These are phyloP conservation scores for Lordiphosa stackelbergi DNA, from an alignment of 1,140 invertebrate genomes.

Conservation along the genomic window DNA sequence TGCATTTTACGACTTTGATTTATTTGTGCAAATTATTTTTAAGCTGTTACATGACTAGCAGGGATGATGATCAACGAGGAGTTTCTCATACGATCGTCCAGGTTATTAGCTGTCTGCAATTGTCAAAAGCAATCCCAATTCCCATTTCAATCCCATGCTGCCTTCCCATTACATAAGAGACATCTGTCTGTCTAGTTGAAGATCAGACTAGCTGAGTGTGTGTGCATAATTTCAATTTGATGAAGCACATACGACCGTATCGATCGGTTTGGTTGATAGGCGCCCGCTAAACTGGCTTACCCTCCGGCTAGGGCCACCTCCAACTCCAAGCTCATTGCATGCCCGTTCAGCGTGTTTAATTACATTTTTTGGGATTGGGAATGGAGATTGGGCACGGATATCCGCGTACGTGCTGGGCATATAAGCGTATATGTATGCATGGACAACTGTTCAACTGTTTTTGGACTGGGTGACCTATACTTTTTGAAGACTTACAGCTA, in stretches of 20 bases:
- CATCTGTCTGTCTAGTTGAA: slow-evolving; percentile 43
- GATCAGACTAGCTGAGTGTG: slow-evolving; percentile 30
- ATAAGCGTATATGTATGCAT: slow-evolving; percentile 9
- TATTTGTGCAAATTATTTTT: slow-evolving; percentile 73
- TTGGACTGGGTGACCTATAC: slow-evolving; percentile 27
- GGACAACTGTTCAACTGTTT: slow-evolving; percentile 13
- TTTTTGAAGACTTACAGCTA: no score
- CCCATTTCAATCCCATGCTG: slow-evolving; percentile 15
- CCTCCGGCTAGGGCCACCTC: slow-evolving; percentile 40
- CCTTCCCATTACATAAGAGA: slow-evolving; percentile 56
- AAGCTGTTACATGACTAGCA: slow-evolving; percentile 59
- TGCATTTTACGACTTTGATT: slow-evolving; percentile 72
- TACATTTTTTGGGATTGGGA: slow-evolving; percentile 20
- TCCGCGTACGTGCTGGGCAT: slow-evolving; percentile 67
- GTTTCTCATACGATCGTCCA: slow-evolving; percentile 25
- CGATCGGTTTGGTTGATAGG: slow-evolving; percentile 53
- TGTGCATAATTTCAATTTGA: slow-evolving; percentile 74
- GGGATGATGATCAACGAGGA: slow-evolving; percentile 31
- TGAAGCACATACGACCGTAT: slow-evolving; percentile 59
- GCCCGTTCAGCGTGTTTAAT: slow-evolving; percentile 49
- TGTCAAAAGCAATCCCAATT: slow-evolving; percentile 51
- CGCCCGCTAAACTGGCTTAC: slow-evolving; percentile 45
- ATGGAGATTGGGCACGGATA: slow-evolving; percentile 65
- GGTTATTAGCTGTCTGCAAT: slow-evolving; percentile 72
- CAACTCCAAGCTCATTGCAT: slow-evolving; percentile 12